Percentiles rank a stretch among this genome's conserved stretches.
Evolutionary conservation across 2,797 vertebrate genomes (phyloP).

Genomic region (Toxotes lorentzi): DNA sequence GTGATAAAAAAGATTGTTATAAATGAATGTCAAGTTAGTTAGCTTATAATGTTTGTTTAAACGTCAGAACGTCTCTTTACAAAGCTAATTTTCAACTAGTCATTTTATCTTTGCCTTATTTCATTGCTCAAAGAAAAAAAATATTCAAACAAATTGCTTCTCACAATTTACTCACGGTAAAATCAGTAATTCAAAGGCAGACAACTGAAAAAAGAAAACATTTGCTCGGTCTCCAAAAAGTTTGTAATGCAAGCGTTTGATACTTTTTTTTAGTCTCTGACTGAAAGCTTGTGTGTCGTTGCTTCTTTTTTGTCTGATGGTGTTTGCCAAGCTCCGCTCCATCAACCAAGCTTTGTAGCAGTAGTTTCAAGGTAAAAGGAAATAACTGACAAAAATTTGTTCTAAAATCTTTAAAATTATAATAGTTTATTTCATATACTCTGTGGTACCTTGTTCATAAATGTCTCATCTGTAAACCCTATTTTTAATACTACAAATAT

Average conservation of each 20-base stretch:
- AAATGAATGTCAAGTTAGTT: constrained; percentile 30
- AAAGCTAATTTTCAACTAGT: constrained; percentile 22
- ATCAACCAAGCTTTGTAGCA: background rate
- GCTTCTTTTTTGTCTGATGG: background rate
- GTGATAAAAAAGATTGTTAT: constrained; percentile 33
- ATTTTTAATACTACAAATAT: background rate
- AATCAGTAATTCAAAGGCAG: constrained; percentile 40
- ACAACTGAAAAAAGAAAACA: background rate
- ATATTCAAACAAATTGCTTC: constrained; percentile 25
- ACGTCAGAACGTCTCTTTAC: constrained; percentile 16
- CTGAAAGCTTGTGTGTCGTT: constrained; percentile 40
- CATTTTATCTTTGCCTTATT: constrained; percentile 61
- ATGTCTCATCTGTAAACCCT: background rate
- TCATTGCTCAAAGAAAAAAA: constrained; percentile 31
- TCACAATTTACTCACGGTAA: constrained; percentile 1
- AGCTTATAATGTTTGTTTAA: constrained; percentile 26
- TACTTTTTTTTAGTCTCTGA: constrained; percentile 27
- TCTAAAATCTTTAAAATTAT: background rate
- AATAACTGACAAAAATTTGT: constrained; percentile 2
- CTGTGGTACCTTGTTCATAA: background rate
- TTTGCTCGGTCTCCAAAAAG: constrained; percentile 13
- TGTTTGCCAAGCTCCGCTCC: background rate
- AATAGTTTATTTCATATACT: constrained; percentile 18
- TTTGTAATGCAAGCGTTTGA: constrained; percentile 42
- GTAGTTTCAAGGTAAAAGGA: constrained; percentile 14